Evolutionary conservation across 2,888 invertebrate species (phyloP).

Genomic region (Synergus laeviventris): DNA sequence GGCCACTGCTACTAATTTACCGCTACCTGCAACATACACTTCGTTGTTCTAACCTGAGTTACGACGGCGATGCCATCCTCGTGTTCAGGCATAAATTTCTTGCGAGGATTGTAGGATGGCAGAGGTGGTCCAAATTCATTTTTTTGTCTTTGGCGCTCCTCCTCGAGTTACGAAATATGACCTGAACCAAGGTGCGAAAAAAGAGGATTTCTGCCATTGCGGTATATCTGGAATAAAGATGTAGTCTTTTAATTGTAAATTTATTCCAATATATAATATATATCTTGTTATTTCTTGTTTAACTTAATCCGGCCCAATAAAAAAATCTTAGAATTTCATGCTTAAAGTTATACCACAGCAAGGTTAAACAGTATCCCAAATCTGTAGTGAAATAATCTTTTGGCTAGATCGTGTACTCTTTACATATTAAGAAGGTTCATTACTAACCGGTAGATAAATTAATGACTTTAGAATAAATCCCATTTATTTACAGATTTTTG

Average conservation of each 20-base stretch:
- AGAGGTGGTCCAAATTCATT: constrained; percentile 55
- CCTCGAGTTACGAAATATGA: background rate
- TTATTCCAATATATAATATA: background rate
- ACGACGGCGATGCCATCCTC: constrained; percentile 63
- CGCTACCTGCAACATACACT: constrained; percentile 70
- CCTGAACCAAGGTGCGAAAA: background rate
- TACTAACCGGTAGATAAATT: background rate
- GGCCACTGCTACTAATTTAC: constrained; percentile 70
- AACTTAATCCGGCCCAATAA: no score
- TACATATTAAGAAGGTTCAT: background rate
- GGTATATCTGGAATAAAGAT: background rate
- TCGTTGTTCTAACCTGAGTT: constrained; percentile 69
- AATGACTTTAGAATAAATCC: background rate
- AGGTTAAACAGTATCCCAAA: background rate
- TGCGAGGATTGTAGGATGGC: constrained; percentile 48
- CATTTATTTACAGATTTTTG: background rate
- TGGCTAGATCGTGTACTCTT: background rate
- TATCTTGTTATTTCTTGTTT: no score
- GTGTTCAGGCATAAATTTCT: constrained; percentile 51
- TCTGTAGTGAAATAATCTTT: background rate
- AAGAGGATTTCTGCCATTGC: background rate
- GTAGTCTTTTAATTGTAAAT: background rate
- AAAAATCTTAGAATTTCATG: no score
- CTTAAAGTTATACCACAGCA: no score
- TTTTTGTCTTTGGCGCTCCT: constrained; percentile 43